Conservation (phyloP, 2,113 vertebrate genomes). For the Gymnarchus niloticus region DNA sequence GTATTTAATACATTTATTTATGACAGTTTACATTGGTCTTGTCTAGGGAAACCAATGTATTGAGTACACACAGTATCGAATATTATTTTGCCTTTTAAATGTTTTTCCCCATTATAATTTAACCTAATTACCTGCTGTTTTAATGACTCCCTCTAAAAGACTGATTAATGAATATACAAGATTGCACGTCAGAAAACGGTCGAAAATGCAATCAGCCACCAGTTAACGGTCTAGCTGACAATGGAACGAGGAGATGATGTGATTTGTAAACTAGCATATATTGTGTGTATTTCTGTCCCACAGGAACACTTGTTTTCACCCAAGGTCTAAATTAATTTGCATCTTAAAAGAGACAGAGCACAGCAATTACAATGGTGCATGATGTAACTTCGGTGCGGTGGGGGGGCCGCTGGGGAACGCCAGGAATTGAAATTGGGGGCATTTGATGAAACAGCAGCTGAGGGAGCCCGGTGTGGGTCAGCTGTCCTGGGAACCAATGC, state of each 20-base stretch:
- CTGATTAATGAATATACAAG: neutral
- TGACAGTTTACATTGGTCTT: too few relatives aligned
- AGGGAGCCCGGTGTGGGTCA: neutral
- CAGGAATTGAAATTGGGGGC: neutral
- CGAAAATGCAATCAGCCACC: neutral
- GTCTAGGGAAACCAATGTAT: too few relatives aligned
- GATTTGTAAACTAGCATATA: neutral
- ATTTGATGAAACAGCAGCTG: neutral
- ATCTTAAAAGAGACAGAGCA: neutral
- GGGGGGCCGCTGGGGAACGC: too few relatives aligned
- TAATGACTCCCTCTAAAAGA: neutral
- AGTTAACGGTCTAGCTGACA: neutral
- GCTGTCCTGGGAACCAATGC: neutral
- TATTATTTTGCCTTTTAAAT: neutral
- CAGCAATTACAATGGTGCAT: neutral
- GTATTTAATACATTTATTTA: too few relatives aligned
- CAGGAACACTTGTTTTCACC: neutral
- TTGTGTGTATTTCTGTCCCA: neutral
- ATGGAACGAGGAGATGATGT: neutral
- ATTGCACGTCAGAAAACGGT: neutral
- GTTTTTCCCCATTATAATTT: neutral
- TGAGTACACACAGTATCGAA: too few relatives aligned
- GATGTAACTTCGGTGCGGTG: constrained; percentile 2
- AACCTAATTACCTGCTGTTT: neutral
- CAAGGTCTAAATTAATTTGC: neutral